Base-by-base conservation (phyloP, 1,140 invertebrate genomes). In the Orius laevigatus region DNA sequence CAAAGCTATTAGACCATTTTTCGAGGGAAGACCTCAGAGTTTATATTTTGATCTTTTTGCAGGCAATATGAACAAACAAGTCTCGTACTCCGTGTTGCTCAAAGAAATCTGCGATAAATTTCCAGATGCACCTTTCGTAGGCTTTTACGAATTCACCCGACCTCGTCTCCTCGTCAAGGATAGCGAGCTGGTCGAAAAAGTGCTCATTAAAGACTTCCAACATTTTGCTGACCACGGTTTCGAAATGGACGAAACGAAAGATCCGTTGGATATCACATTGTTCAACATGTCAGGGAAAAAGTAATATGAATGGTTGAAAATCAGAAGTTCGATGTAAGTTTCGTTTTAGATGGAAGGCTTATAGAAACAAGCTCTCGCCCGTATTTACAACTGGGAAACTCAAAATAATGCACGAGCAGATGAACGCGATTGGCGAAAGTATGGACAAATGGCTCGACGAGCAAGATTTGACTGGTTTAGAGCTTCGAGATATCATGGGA, bases 381-480 rank as follows among this genome's bases (percentile, higher is more conserved):
- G 70, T 70, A 0, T 81, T 81, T 54, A 78, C 71, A 15, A 70
- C 71, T 0, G 70, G 70, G 4, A 79, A 78, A 59, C 38, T 57
- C 1, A 53, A 52, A 19, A 20, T 15, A 1, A 58, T 64, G 53
- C 19, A 31, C 8, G 19, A 19, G 1, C 20, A 25, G 25, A 45
- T 45, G 19, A 45, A 45, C 5, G n/a, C 9, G 11, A 31, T 45
- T 19, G 11, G 20, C n/a, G 43, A 45, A 11, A 12, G 11, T 10
- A n/a, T 45, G 11, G 25, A 8, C 4, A 10, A 32, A n/a, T n/a
- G 11, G 2, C 25, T 45, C 2, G 8, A 25, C 8, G 20, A 32
- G 2, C 6, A 33, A 32, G 11, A 33, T 45, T 10, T 31, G n/a
- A 9, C 8, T 4, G 18, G 18, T 6, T 19, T 45, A 5, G 43